These are phyloP conservation scores for Gambelia wislizenii DNA, from an alignment of 2,797 vertebrate genomes.

Conservation along the genomic window DNA sequence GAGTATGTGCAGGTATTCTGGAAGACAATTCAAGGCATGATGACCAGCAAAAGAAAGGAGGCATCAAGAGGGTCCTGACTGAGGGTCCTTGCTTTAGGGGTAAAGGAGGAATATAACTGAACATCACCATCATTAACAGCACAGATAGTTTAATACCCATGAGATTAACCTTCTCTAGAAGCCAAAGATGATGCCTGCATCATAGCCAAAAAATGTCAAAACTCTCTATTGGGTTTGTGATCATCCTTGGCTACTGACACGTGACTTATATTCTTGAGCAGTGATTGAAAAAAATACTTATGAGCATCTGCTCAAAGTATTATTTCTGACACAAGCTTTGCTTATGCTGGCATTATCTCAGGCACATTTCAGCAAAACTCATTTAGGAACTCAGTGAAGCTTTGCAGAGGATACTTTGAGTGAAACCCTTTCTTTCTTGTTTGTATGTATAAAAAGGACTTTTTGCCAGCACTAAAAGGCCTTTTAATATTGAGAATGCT, in stretches of 20 bases:
- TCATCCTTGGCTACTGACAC: neutral
- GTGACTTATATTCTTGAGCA: neutral
- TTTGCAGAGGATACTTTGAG: conserved; percentile 1
- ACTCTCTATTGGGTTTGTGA: neutral
- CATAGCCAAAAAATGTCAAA: neutral
- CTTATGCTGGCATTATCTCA: neutral
- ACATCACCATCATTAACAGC: too few relatives aligned
- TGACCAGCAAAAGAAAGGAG: neutral
- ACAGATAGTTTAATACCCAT: neutral
- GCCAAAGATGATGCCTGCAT: neutral
- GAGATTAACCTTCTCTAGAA: neutral
- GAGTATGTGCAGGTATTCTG: too few relatives aligned
- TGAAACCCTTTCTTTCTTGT: conserved; percentile 1
- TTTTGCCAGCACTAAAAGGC: neutral
- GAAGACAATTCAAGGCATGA: neutral
- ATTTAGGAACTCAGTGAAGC: conserved; percentile 20
- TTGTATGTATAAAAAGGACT: neutral
- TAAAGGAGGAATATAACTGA: too few relatives aligned
- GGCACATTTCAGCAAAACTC: conserved; percentile 17
- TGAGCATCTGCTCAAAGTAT: conserved; percentile 4
- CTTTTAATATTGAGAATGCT: conserved; percentile 9
- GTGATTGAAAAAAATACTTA: conserved; percentile 1
- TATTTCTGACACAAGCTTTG: conserved; percentile 11
- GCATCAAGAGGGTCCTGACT: too few relatives aligned
- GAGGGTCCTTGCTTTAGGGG: too few relatives aligned